These are phyloP conservation scores for Raja brachyura DNA, from an alignment of 2,113 vertebrate genomes.

Conservation along the genomic window DNA sequence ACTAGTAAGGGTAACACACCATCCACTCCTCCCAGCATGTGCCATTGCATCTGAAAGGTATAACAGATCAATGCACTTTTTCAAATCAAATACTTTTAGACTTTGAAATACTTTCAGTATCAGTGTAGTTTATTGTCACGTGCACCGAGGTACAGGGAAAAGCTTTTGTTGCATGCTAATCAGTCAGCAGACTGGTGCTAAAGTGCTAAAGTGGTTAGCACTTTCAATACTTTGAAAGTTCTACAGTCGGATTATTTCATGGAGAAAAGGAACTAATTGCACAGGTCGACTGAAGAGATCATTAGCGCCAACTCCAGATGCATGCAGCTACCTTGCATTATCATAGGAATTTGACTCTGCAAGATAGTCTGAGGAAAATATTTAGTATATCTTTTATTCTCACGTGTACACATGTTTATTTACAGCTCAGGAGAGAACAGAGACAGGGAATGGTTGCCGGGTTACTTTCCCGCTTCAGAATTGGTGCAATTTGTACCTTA, in stretches of 20 bases:
- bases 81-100: neutral
- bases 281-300: neutral
- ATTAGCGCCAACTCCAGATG: neutral
- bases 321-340: neutral
- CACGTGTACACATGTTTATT: neutral
- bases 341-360: neutral
- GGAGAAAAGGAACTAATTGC: too few relatives aligned
- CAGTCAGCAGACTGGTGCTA: too few relatives aligned
- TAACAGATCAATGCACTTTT: neutral
- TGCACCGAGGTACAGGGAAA: too few relatives aligned
- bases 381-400: neutral
- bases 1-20: neutral
- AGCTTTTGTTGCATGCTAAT: too few relatives aligned
- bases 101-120: neutral
- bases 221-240: too few relatives aligned
- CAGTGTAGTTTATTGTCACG: too few relatives aligned
- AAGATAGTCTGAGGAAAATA: neutral
- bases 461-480: neutral
- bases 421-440: too few relatives aligned
- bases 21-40: neutral
- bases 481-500: neutral
- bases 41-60: neutral
- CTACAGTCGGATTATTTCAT: too few relatives aligned
- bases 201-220: too few relatives aligned
- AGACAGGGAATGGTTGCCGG: too few relatives aligned